phyloP scores from a whole-genome alignment of 30 jellyfish, hydroid and myxozoan species.

The Turritopsis dohrnii region DNA sequence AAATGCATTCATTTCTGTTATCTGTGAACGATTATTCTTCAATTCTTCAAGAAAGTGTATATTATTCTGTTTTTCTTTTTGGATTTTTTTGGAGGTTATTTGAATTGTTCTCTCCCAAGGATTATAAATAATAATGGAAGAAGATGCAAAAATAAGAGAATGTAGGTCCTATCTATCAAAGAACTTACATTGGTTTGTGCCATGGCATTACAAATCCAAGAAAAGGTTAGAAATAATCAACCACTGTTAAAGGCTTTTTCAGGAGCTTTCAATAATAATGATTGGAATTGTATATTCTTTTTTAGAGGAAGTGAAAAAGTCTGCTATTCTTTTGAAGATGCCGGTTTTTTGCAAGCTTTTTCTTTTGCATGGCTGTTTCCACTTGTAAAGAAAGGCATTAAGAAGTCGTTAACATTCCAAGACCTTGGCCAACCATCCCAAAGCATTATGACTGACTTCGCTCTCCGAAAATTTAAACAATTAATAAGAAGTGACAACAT shows the following conservation, averaged over 20 bases:
- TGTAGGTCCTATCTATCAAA: not conserved
- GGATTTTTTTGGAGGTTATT: not conserved
- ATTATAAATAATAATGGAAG: not conserved
- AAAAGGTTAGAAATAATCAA: not conserved
- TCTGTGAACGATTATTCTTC: too few species aligned
- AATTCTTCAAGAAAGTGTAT: too few species aligned
- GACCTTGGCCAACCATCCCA: constrained; percentile 41
- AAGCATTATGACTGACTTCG: constrained; percentile 17
- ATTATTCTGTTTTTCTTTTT: not conserved
- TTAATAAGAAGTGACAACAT: constrained; percentile 20
- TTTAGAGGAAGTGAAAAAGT: not conserved
- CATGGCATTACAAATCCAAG: not conserved
- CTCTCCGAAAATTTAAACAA: constrained; percentile 22
- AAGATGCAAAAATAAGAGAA: not conserved
- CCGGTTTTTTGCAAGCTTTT: constrained; percentile 55
- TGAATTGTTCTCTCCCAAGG: too few species aligned
- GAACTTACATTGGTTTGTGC: not conserved
- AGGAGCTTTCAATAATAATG: not conserved
- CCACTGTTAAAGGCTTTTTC: not conserved
- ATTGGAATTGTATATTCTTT: not conserved
- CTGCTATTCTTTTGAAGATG: constrained; percentile 14
- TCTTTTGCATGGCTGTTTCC: constrained; percentile 38
- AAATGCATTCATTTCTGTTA: too few species aligned
- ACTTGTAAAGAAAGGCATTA: constrained; percentile 40
- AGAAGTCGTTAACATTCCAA: constrained; percentile 13